Base-by-base conservation (phyloP, 1,140 invertebrate species). In the Trichonephila clavipes region DNA sequence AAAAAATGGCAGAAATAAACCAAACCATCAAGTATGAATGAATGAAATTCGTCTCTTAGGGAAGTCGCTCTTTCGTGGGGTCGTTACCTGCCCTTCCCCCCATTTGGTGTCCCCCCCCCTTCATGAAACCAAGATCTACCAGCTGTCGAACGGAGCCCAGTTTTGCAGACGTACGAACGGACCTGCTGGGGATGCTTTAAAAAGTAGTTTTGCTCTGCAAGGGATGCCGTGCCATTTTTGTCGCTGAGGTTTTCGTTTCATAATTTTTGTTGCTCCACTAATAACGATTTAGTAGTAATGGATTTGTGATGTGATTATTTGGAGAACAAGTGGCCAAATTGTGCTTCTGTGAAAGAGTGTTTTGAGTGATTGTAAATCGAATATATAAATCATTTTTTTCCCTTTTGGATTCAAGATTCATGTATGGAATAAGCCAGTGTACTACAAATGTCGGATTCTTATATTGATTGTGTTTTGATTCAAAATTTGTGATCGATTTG, bases 91-190 rank as follows among this genome's bases (percentile, higher is more conserved):
- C 34, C 64, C 87, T 34, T 19, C 87, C 61, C 85, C 28, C 59
- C 59, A 59, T 61, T n/a, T 19, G 34, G 28, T 77, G 16, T 77
- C 6, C 18, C 88, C 44, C 88, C 44, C 88, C 21, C 34, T 16
- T 6, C 69, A 21, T 90, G 51, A 85, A 51, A 85, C 51, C 44
- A 85, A 77, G 72, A 77, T 61, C 72, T 81, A 51, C 89, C 89
- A 90, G 89, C 89, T 90, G 89, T 90, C 72, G 89, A 88, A 88
- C 28, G 86, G 62, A 66, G 58, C 88, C 66, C 87, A 88, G 58
- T 62, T 21, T n/a, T 66, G 87, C 69, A 51, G 88, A 90, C 72
- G 61, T 19, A 88, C 86, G 58, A 24, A 62, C 28, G 62, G 58
- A 90, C 72, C 89, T 90, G 89, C 88, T 81, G n/a, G 58, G 28